These are phyloP conservation scores for Heliconius hortense DNA, from an alignment of 2,888 invertebrate genomes.

Conservation along the genomic window DNA sequence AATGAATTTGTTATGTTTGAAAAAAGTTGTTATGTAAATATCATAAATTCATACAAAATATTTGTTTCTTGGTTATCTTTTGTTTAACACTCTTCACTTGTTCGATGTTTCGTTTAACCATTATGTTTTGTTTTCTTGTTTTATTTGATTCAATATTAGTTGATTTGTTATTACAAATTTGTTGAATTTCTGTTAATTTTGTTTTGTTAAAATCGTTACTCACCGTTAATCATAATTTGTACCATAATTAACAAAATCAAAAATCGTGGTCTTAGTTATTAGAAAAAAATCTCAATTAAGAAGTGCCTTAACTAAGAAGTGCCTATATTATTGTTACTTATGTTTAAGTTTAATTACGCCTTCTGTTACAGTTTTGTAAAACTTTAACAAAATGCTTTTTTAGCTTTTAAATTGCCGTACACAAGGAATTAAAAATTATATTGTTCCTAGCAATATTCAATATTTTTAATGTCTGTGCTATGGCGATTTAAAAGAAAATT, in stretches of 20 bases:
- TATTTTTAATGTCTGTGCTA: conserved; percentile 23
- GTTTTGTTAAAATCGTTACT: conserved; percentile 1
- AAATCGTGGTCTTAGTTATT: conserved; percentile 18
- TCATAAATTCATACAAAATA: neutral
- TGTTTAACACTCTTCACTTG: conserved; percentile 27
- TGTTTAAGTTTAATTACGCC: conserved; percentile 45
- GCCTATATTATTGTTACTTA: conserved; percentile 52
- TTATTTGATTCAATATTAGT: conserved; percentile 16
- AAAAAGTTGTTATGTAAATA: conserved; percentile 24
- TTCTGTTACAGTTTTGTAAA: conserved; percentile 57
- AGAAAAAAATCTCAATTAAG: conserved; percentile 26
- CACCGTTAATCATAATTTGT: neutral
- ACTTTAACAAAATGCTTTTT: conserved; percentile 54
- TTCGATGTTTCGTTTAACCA: conserved; percentile 34
- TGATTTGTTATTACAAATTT: neutral
- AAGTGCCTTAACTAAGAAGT: conserved; percentile 72
- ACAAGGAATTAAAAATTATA: neutral
- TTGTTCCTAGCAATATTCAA: neutral
- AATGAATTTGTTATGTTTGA: conserved; percentile 31
- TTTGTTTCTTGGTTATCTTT: conserved; percentile 28
- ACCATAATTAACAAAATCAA: neutral
- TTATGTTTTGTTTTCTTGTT: conserved; percentile 27
- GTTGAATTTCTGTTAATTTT: conserved; percentile 35
- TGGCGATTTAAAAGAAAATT: conserved; percentile 38
- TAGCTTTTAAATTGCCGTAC: conserved; percentile 31